phyloP scores from a whole-genome alignment of 2,113 vertebrate species.

The Dromas ardeola region DNA sequence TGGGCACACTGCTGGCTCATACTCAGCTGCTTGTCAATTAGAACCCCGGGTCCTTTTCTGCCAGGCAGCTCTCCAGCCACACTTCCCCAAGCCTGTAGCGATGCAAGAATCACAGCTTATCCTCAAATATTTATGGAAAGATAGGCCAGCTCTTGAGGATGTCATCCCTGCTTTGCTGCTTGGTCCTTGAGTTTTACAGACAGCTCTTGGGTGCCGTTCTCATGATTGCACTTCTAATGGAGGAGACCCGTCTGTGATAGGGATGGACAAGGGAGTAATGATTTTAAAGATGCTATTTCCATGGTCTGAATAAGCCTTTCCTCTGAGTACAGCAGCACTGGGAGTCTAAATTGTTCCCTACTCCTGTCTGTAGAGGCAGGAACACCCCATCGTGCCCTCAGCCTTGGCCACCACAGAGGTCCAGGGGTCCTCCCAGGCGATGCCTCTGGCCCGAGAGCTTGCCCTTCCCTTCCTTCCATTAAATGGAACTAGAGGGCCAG shows the following conservation, averaged over 20 bases:
- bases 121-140: not conserved
- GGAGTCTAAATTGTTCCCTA: not conserved
- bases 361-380: not conserved
- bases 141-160: no score
- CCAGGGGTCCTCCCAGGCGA: not conserved
- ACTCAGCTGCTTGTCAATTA: no score
- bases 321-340: not conserved
- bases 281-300: not conserved
- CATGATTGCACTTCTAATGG: not conserved
- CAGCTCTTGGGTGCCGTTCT: not conserved
- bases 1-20: no score
- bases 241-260: not conserved
- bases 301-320: not conserved
- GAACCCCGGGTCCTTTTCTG: no score
- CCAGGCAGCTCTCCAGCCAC: no score
- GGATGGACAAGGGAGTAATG: not conserved
- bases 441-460: not conserved
- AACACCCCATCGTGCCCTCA: not conserved
- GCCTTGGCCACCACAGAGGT: fast-evolving
- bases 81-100: no score
- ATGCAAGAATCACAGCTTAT: not conserved
- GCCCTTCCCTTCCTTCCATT: slow-evolving; percentile 31
- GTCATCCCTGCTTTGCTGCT: not conserved
- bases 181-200: not conserved
- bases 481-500: slow-evolving; percentile 69